These are phyloP conservation scores for Emberiza fucata DNA, from an alignment of 2,113 vertebrate genomes.

Conservation along the genomic window DNA sequence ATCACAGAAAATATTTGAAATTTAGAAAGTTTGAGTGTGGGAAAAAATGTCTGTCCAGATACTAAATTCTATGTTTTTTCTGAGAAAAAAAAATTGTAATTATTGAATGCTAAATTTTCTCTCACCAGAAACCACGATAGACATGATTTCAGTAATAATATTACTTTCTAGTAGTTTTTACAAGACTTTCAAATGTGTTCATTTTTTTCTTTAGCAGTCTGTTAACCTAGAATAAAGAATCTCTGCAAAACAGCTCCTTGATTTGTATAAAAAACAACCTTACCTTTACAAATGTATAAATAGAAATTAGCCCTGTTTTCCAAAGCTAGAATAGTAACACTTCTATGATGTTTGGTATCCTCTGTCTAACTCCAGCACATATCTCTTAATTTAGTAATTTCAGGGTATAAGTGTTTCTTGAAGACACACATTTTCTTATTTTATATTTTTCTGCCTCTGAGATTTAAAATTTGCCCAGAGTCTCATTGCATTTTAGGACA, in stretches of 20 bases:
- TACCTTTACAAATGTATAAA: not conserved
- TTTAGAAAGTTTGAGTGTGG: not conserved
- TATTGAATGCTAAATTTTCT: not conserved
- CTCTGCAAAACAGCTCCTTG: not conserved
- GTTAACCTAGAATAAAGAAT: not conserved
- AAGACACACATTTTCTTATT: not conserved
- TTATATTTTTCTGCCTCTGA: not conserved
- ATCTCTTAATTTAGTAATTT: not conserved
- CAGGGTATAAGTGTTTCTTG: not conserved
- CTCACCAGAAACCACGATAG: not conserved
- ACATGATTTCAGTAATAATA: not conserved
- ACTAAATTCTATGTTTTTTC: not conserved
- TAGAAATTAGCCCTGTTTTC: not conserved
- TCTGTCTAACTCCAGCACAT: not conserved
- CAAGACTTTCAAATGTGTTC: not conserved
- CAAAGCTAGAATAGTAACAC: not conserved
- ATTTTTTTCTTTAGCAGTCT: not conserved
- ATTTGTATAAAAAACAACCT: not conserved
- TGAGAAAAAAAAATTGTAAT: not conserved
- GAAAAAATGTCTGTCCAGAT: not conserved
- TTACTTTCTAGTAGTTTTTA: not conserved
- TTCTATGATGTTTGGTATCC: not conserved
- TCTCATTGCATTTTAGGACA: not conserved
- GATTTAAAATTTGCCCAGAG: not conserved
- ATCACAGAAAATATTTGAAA: not conserved